A percentile compares a stretch with the other conserved stretches of the same genome.
phyloP scores from a whole-genome alignment of 2,113 vertebrate species.

The Mungos mungo region DNA sequence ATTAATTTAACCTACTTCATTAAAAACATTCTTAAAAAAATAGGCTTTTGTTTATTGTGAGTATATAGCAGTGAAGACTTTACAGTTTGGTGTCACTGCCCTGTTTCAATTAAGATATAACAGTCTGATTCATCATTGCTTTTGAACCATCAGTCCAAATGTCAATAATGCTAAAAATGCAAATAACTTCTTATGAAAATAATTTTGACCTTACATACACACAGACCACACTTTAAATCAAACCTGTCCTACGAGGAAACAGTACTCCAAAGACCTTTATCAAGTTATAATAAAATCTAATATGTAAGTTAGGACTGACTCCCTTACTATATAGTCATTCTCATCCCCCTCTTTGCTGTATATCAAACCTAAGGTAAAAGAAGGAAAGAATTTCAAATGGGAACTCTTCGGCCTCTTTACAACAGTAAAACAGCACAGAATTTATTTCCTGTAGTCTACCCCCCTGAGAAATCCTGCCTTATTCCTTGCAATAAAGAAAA shows the following conservation, averaged over 20 bases:
- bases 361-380: neutral
- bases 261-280: neutral
- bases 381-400: neutral
- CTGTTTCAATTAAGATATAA: neutral
- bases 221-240: neutral
- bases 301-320: neutral
- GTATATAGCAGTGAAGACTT: neutral
- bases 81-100: neutral
- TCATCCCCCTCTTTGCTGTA: neutral
- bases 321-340: neutral
- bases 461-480: neutral
- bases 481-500: conserved; percentile 16
- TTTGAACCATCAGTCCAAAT: conserved; percentile 1
- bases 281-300: conserved; percentile 26
- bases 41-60: neutral
- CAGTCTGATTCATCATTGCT: neutral
- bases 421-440: neutral
- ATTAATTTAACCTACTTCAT: neutral
- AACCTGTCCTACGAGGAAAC: conserved; percentile 5
- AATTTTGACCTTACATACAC: neutral
- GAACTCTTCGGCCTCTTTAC: neutral
- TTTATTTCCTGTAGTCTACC: conserved; percentile 15
- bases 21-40: neutral
- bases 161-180: neutral
- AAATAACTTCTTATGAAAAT: conserved; percentile 11